Evolutionary conservation across 1,140 invertebrate genomes (phyloP).

Genomic region (Caenorhabditis elegans): WBcel235 BX284604.4:10656501-10657000

Average conservation of each 20-base stretch:
- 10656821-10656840: not conserved
- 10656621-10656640: too few relatives aligned
- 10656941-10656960: not conserved
- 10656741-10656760: not conserved
- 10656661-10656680: too few relatives aligned
- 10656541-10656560: too few relatives aligned
- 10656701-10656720: not conserved
- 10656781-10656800: not conserved
- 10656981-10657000: not conserved
- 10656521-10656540: too few relatives aligned
- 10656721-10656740: not conserved
- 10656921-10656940: not conserved
- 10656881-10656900: not conserved
- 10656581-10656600: too few relatives aligned
- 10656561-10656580: too few relatives aligned
- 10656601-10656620: too few relatives aligned
- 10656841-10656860: not conserved
- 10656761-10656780: not conserved
- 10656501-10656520: too few relatives aligned
- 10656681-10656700: too few relatives aligned
- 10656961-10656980: too few relatives aligned
- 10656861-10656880: not conserved
- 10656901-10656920: not conserved
- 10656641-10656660: too few relatives aligned
- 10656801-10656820: conserved; percentile 11